Percentiles rank a stretch among this genome's conserved stretches.
Evolutionary conservation across 37 sponge, comb jelly and placozoan genomes (phyloP).

Genomic region (Petrosia ficiformis): DNA sequence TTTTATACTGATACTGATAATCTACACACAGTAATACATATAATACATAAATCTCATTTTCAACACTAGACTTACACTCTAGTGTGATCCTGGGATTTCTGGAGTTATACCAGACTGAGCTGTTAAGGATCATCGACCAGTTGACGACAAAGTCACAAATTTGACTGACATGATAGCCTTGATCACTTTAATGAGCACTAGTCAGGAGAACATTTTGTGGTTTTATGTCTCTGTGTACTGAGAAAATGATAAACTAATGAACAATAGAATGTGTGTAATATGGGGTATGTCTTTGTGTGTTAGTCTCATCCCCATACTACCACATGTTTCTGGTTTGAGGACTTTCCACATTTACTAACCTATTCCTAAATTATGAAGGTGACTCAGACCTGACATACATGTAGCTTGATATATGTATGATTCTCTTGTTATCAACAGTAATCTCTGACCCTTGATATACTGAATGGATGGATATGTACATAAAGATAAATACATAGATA

Average conservation of each 20-base stretch:
- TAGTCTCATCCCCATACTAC: background rate
- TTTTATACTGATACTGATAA: no score
- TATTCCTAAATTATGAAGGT: conserved; percentile 85
- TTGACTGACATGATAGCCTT: conserved; percentile 85
- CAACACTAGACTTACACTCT: no score
- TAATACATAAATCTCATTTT: no score
- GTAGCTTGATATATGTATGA: conserved; percentile 71
- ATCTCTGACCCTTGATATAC: conserved; percentile 50
- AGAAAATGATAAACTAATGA: no score
- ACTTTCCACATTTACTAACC: conserved; percentile 33
- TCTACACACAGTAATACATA: no score
- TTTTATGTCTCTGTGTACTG: conserved; percentile 95
- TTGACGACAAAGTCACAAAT: conserved; percentile 88
- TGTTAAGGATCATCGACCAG: conserved; percentile 64
- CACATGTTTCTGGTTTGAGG: background rate
- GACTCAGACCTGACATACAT: conserved; percentile 67
- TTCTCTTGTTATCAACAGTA: conserved; percentile 1
- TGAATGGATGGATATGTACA: background rate
- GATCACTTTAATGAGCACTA: conserved; percentile 19
- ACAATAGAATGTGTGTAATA: no score
- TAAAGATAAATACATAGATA: background rate
- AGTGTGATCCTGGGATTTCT: conserved; percentile 31
- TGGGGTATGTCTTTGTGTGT: no score
- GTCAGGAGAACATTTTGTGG: conserved; percentile 85
- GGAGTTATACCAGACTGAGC: conserved; percentile 79